These are phyloP conservation scores for Echinops telfairi DNA, from an alignment of 2,113 vertebrate species.

Conservation along the genomic window DNA sequence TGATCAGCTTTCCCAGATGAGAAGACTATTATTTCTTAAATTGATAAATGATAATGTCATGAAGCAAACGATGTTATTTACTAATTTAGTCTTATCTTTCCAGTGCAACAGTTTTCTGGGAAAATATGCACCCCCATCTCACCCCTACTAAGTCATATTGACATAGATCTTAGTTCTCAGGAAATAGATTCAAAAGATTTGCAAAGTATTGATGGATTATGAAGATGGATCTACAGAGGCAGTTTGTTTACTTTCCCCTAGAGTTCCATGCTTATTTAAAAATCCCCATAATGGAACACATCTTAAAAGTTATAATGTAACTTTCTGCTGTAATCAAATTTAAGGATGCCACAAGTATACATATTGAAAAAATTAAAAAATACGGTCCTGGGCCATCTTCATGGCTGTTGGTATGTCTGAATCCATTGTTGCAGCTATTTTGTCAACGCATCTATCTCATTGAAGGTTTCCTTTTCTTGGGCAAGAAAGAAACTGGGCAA, in stretches of 20 bases:
- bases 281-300: not conserved
- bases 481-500: not conserved
- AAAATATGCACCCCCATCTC: too few relatives aligned
- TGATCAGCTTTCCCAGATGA: not conserved
- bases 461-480: not conserved
- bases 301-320: slow-evolving; percentile 5
- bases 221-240: not conserved
- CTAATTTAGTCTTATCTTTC: slow-evolving; percentile 50
- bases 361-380: not conserved
- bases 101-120: slow-evolving; percentile 5
- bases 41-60: slow-evolving; percentile 28
- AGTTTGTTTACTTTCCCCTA: not conserved
- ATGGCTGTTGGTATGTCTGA: not conserved
- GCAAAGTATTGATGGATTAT: not conserved
- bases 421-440: not conserved
- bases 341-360: not conserved
- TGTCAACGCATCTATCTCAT: not conserved
- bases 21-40: slow-evolving; percentile 11
- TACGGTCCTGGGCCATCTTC: not conserved
- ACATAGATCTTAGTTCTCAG: slow-evolving; percentile 34
- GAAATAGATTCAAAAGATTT: slow-evolving; percentile 20
- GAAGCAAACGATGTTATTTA: slow-evolving; percentile 42
- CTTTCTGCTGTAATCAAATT: not conserved
- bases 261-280: slow-evolving; percentile 19
- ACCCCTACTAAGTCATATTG: slow-evolving; percentile 13